These are phyloP conservation scores for Timema cristinae DNA, from an alignment of 2,888 invertebrate species.

Conservation along the genomic window DNA sequence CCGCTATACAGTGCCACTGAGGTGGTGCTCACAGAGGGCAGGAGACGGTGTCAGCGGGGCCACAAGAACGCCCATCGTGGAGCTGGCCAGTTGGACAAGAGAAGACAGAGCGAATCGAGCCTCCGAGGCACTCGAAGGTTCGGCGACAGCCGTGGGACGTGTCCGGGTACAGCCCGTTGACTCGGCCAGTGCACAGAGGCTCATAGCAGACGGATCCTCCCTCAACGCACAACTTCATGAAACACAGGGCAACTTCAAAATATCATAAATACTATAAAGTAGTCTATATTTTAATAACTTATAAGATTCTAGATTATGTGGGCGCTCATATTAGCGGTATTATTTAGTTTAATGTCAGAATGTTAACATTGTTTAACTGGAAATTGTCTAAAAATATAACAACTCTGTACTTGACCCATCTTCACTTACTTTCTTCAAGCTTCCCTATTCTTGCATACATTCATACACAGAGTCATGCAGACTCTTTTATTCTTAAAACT, in stretches of 20 bases:
- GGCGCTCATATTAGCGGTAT: neutral
- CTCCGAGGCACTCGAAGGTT: slow-evolving; percentile 50
- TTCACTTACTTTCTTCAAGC: too few relatives aligned
- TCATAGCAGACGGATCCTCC: slow-evolving; percentile 53
- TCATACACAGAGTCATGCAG: too few relatives aligned
- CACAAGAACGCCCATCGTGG: slow-evolving; percentile 33
- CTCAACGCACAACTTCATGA: slow-evolving; percentile 33
- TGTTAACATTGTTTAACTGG: too few relatives aligned
- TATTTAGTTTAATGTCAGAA: neutral
- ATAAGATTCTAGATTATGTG: too few relatives aligned
- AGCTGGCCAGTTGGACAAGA: slow-evolving; percentile 33
- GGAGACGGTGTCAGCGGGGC: slow-evolving; percentile 19
- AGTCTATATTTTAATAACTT: too few relatives aligned
- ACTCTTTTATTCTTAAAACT: too few relatives aligned
- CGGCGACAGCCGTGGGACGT: slow-evolving; percentile 55
- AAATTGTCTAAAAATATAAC: too few relatives aligned
- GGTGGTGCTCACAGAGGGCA: slow-evolving; percentile 49
- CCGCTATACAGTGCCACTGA: slow-evolving; percentile 36
- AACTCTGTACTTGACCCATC: too few relatives aligned
- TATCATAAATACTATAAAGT: slow-evolving; percentile 40
- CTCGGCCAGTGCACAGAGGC: slow-evolving; percentile 54
- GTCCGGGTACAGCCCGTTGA: slow-evolving; percentile 56
- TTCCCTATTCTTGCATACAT: too few relatives aligned
- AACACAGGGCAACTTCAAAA: slow-evolving; percentile 10
- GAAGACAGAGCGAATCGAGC: slow-evolving; percentile 46